Evolutionary conservation across 2,797 vertebrate species (phyloP).

Genomic region (Gallirallus australis): DNA sequence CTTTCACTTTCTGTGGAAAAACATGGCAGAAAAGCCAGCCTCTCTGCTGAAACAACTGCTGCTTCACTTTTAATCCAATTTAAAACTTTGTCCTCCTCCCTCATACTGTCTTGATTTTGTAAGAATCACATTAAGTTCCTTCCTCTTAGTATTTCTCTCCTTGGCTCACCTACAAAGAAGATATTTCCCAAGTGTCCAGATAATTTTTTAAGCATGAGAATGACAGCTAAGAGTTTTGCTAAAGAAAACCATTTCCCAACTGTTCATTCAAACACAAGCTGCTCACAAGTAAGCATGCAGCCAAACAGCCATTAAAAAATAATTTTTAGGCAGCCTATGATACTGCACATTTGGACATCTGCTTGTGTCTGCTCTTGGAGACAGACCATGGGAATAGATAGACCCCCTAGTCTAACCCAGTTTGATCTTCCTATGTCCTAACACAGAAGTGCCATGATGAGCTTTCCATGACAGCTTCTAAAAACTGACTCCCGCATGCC

Average conservation of each 20-base stretch:
- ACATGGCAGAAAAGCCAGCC: not conserved
- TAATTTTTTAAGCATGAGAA: not conserved
- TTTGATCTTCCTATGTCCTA: not conserved
- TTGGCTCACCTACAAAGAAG: not conserved
- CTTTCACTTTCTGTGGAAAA: not conserved
- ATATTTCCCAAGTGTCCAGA: not conserved
- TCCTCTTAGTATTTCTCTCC: not conserved
- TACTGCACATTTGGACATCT: not conserved
- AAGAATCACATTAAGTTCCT: not conserved
- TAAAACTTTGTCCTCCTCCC: not conserved
- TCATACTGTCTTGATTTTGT: not conserved
- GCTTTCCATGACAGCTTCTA: not conserved
- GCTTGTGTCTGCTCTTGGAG: not conserved
- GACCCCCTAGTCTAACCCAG: not conserved
- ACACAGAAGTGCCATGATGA: not conserved
- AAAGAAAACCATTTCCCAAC: not conserved
- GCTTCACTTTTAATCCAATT: not conserved
- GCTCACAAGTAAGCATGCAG: not conserved
- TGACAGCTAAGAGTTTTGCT: not conserved
- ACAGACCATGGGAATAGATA: not conserved
- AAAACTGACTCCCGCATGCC: not conserved
- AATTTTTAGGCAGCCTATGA: rapidly evolving
- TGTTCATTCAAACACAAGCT: constrained; percentile 28
- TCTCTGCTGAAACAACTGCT: not conserved
- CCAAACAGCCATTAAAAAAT: not conserved